phyloP scores from a whole-genome alignment of 2,113 vertebrate genomes.

The Panthera leo region DNA sequence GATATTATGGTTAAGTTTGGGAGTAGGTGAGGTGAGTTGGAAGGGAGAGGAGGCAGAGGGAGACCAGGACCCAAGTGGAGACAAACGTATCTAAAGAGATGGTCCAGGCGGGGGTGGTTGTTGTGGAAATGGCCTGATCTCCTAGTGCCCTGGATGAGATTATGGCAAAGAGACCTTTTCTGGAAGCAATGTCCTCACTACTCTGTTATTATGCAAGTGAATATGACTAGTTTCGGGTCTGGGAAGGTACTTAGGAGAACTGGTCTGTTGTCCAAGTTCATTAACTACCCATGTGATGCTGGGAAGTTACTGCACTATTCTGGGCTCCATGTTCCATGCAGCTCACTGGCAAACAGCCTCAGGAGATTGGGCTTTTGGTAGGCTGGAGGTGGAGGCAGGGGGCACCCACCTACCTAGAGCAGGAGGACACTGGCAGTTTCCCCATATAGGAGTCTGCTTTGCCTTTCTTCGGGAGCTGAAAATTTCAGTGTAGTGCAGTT shows the following conservation, averaged over 20 bases:
- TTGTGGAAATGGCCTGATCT: background rate
- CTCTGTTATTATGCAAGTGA: too few relatives aligned
- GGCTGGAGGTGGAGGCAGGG: background rate
- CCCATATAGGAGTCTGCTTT: too few relatives aligned
- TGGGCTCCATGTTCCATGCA: background rate
- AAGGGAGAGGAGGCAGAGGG: background rate
- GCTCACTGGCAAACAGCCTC: fast-evolving
- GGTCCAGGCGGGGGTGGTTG: background rate
- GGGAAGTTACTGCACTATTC: background rate
- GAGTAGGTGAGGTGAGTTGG: background rate
- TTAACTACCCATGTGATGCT: background rate
- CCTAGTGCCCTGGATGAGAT: background rate
- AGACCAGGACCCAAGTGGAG: background rate
- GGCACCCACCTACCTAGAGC: fast-evolving
- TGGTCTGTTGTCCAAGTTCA: background rate
- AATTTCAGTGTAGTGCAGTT: background rate
- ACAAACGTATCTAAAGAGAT: background rate
- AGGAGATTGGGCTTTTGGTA: background rate
- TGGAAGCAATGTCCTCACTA: background rate
- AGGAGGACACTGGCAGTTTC: background rate
- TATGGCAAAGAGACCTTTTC: background rate
- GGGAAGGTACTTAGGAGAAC: background rate
- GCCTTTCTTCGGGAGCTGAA: background rate
- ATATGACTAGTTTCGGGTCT: background rate
- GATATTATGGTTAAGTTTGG: background rate